A percentile compares a stretch with the other conserved stretches of the same genome.
phyloP scores from a whole-genome alignment of 2,797 vertebrate genomes.

The Varecia variegata region DNA sequence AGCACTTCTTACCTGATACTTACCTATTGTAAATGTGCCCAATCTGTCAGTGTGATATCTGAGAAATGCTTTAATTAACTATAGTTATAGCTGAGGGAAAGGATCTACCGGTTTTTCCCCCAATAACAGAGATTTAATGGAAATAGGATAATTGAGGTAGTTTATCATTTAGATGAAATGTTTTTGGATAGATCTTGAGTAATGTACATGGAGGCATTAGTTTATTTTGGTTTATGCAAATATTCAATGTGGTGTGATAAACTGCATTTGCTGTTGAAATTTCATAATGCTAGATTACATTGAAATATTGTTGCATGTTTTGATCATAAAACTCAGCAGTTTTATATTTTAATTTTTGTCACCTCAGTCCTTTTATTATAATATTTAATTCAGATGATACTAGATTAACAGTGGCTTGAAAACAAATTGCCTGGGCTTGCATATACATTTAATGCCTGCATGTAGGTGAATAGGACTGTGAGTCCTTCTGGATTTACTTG shows the following conservation, averaged over 20 bases:
- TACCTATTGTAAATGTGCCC: slow-evolving; percentile 55
- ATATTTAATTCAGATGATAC: slow-evolving; percentile 57
- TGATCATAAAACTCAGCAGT: slow-evolving; percentile 45
- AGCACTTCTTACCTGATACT: slow-evolving; percentile 54
- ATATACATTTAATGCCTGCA: background rate
- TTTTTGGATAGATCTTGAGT: slow-evolving; percentile 55
- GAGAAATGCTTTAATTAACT: slow-evolving; percentile 62
- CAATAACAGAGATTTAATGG: slow-evolving; percentile 59
- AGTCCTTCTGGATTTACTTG: background rate
- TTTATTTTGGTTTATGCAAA: slow-evolving; percentile 62
- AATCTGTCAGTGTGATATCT: slow-evolving; percentile 27
- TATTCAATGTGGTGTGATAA: slow-evolving; percentile 40
- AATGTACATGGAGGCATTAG: background rate
- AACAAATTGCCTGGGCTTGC: slow-evolving; percentile 6
- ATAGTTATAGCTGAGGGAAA: slow-evolving; percentile 34
- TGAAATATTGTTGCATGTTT: slow-evolving; percentile 59
- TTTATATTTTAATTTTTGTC: slow-evolving; percentile 46
- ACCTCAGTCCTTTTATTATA: background rate
- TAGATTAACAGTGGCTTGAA: slow-evolving; percentile 9
- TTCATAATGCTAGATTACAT: slow-evolving; percentile 48
- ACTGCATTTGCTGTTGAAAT: slow-evolving; percentile 40
- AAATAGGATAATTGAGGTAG: slow-evolving; percentile 56
- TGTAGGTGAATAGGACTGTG: background rate
- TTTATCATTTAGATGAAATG: slow-evolving; percentile 62
- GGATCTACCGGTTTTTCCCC: background rate